Percentiles rank a stretch among this genome's conserved stretches.
Evolutionary conservation across 2,113 vertebrate species (phyloP).

Genomic region (Anoplopoma fimbria): DNA sequence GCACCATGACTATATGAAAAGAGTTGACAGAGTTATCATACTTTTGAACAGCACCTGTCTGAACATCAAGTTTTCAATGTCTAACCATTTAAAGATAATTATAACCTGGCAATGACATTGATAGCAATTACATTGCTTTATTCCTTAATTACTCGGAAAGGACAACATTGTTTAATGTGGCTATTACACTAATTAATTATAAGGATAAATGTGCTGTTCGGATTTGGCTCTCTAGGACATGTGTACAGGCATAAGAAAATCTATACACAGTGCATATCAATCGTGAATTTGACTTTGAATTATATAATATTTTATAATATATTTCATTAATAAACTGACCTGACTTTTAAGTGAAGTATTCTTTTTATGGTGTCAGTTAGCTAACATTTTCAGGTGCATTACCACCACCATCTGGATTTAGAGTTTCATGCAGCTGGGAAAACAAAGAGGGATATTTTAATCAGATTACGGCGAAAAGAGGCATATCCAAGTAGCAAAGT

Average conservation of each 20-base stretch:
- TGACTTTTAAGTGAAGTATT: background rate
- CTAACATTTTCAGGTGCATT: background rate
- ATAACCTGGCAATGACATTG: background rate
- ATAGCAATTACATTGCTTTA: background rate
- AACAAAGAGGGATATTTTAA: too few species aligned
- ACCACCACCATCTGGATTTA: background rate
- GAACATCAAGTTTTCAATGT: background rate
- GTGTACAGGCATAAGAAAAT: background rate
- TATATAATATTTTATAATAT: background rate
- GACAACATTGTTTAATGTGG: background rate
- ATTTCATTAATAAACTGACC: background rate
- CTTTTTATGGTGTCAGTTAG: background rate
- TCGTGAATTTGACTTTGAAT: background rate
- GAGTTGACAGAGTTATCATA: background rate
- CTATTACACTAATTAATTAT: background rate
- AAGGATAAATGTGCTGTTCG: background rate
- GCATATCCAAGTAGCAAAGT: too few species aligned
- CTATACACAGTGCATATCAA: background rate
- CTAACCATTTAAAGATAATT: background rate
- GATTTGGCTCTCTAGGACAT: background rate
- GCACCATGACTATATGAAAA: constrained; percentile 11
- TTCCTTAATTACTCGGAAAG: background rate
- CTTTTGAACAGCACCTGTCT: constrained; percentile 2
- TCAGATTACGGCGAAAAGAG: too few species aligned
- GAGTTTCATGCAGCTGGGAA: background rate